Base-by-base conservation (phyloP, 1,140 invertebrate species). In the Chymomyza costata region DNA sequence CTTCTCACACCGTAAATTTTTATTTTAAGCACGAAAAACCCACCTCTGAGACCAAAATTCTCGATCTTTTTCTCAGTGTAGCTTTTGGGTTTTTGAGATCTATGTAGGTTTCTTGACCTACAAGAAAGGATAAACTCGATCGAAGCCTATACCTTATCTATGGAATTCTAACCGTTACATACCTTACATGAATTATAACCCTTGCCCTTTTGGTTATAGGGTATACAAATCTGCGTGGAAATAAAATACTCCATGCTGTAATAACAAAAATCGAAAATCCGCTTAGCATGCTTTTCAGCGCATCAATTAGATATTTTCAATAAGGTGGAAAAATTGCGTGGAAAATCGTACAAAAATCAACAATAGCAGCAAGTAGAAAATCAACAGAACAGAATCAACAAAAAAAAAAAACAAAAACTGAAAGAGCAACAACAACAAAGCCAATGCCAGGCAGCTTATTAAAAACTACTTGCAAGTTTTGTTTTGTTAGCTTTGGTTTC, bases 381-480 rank as follows among this genome's bases (percentile, higher is more conserved):
- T 73, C 68, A 73, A 73, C 68, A 73, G 54, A 67, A 73, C 46
- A 45, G 48, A 37, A 35, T 16, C 25, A 46, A 55, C 39, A 60
- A 38, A 31, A 43, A 25, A 25, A 3, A 8, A 5, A 3, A 8
- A 8, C 3, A 25, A 8, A 5, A 8, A 8, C 8, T 3, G 21
- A 5, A 5, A 25, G 21, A 5, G 3, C 59, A 54, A 51, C 38
- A 44, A 55, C 39, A 37, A 28, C 45, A 49, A 56, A 60, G 52
- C 55, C 52, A 60, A 49, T 28, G 57, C 25, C 25, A n/a, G 50
- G 64, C 19, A 74, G 68, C 69, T 71, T 73, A 73, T 73, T 73
- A 73, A 73, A 73, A 71, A 58, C 41, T 67, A 67, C 58, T 73
- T 73, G 53, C 63, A 65, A 74, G 68, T 59, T 74, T 47, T 71